These are phyloP conservation scores for Lymantria dispar DNA, from an alignment of 2,888 invertebrate genomes.

Conservation along the genomic window DNA sequence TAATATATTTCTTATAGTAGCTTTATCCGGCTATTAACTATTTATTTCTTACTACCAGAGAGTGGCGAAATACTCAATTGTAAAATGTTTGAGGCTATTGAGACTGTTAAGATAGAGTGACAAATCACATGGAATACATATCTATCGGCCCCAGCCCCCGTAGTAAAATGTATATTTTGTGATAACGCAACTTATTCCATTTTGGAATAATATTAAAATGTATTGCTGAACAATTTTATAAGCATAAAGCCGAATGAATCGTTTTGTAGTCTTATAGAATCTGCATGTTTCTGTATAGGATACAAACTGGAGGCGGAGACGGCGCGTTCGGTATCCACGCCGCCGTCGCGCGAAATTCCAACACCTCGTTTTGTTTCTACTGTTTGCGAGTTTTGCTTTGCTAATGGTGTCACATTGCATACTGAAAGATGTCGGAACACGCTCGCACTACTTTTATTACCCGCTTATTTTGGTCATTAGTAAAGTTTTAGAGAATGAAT, in stretches of 20 bases:
- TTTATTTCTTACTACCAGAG: constrained; percentile 7
- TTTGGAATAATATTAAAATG: background rate
- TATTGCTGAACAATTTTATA: background rate
- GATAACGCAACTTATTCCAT: too few species aligned
- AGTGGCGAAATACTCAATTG: constrained; percentile 5
- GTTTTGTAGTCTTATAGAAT: constrained; percentile 6
- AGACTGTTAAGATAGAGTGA: too few species aligned
- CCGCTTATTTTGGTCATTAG: constrained; percentile 55
- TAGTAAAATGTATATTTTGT: too few species aligned
- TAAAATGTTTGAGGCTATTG: too few species aligned
- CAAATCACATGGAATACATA: too few species aligned
- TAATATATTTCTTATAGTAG: constrained; percentile 13
- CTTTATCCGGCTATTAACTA: constrained; percentile 18
- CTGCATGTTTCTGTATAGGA: constrained; percentile 15
- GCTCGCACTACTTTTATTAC: constrained; percentile 47
- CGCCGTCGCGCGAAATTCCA: constrained; percentile 65
- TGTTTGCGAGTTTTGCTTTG: constrained; percentile 55
- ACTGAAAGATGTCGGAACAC: constrained; percentile 61
- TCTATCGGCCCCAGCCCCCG: too few species aligned
- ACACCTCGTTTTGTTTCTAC: constrained; percentile 59
- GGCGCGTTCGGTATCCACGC: constrained; percentile 28
- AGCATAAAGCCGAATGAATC: background rate
- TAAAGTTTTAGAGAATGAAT: constrained; percentile 42
- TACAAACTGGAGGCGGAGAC: constrained; percentile 40
- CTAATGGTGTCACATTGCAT: constrained; percentile 79